Percentiles rank a stretch among this genome's conserved stretches.
These are phyloP conservation scores for Pogonus chalceus DNA, from an alignment of 1,140 invertebrate genomes.

Conservation along the genomic window DNA sequence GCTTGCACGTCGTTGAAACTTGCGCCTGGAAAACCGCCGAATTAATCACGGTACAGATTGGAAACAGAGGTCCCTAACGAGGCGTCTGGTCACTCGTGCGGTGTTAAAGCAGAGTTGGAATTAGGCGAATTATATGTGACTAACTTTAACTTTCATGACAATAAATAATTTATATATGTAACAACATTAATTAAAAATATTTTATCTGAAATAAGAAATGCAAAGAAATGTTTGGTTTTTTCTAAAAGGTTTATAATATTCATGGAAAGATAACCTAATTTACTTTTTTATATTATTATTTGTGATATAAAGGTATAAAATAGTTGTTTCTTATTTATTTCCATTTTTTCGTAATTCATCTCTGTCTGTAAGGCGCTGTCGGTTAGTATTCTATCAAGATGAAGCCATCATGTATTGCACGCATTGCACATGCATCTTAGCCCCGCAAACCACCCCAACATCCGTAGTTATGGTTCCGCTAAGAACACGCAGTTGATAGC, in stretches of 20 bases:
- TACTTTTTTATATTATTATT: neutral
- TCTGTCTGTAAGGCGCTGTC: too few relatives aligned
- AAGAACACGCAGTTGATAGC: neutral
- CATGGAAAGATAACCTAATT: neutral
- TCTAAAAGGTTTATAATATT: neutral
- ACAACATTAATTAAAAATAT: too few relatives aligned
- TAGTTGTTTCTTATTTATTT: too few relatives aligned
- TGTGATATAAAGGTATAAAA: neutral
- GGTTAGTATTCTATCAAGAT: too few relatives aligned
- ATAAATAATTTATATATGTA: too few relatives aligned
- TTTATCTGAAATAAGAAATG: neutral
- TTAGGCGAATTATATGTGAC: too few relatives aligned
- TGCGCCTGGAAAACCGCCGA: constrained; percentile 1
- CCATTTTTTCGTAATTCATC: too few relatives aligned
- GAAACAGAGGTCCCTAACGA: neutral
- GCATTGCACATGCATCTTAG: neutral
- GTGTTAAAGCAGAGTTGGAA: too few relatives aligned
- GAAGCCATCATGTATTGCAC: neutral
- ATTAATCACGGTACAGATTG: constrained; percentile 3
- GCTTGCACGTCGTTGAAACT: too few relatives aligned
- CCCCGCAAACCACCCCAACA: neutral
- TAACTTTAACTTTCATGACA: too few relatives aligned
- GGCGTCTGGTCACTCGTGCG: too few relatives aligned
- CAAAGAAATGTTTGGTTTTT: neutral
- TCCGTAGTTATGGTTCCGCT: neutral